Base-by-base conservation (phyloP, 2,888 invertebrate genomes). In the Trichacis sp. region DNA sequence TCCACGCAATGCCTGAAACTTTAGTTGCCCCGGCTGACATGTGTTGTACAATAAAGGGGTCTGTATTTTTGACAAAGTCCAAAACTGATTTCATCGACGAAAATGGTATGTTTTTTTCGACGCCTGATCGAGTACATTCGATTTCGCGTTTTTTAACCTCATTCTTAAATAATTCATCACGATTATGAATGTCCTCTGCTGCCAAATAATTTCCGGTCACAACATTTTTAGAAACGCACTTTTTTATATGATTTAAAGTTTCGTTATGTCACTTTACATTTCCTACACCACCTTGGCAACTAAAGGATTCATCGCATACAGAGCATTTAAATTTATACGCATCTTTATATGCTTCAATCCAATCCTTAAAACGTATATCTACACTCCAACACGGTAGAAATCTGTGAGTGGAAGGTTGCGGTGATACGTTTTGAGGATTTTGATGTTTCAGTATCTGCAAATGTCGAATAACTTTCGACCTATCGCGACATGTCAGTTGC, bases 51-150 rank as follows among this genome's bases (percentile, higher is more conserved):
- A 24, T 8, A 24, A 24, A 3, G 8, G 24, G 3, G 8, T 24
- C 24, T 5, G 24, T 24, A 5, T 24, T 8, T 8, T 24, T 24
- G 24, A 24, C 3, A 24, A 24, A 24, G 4, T 24, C 15, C 43
- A 43, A 43, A 43, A 43, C 15, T 17, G 18, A n/a, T n/a, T 15
- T 4, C 43, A 43, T 43, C 20, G 43, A n/a, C n/a, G n/a, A n/a
- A 20, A 42, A 42, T 14, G 42, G 42, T 11, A 18, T 42, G 14
- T 42, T 42, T 11, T n/a, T 9, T 43, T 43, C 43, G 20, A n/a
- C 20, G 11, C 43, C 43, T 4, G 15, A 18, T 15, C 17, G 18
- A 4, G 20, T 9, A 17, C n/a, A 45, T n/a, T 45, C 15, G 4
- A 45, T 45, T 9, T 45, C 45, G 11, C 19, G 11, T 18, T 18